Evolutionary conservation across 1,140 invertebrate species (phyloP), one percentile per base, ranked within the genome.

Genomic region (Mamestra configurata): DNA sequence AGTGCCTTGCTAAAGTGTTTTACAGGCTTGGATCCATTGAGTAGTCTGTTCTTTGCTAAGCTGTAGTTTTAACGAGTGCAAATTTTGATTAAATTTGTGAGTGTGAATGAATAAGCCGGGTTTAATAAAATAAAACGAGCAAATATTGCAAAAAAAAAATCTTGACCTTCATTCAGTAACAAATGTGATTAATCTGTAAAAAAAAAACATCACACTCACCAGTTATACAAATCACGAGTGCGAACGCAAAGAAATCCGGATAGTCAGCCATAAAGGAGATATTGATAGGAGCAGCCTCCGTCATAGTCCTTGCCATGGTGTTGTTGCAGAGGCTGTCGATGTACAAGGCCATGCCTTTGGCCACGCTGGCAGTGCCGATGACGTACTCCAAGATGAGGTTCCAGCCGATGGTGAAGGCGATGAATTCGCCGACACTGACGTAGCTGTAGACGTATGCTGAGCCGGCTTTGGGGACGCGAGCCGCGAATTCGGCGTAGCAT

Each of bases 361-460:
- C 98, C n/a, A 99, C 98, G 83, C 98, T 98, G 5, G 98, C 98
- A 0, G 92, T 94, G 53, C 94, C 94, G 7, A 99, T 98, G 0
- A 98, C 97, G 95, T 99, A 98, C 95, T 99, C 98, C 85, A 99
- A 90, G 79, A 99, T 97, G 35, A 98, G 96, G 96, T 98, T 98
- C 98, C 98, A 98, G 70, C 98, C 98, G 91, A 96, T 98, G 81
- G 96, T 97, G 96, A 96, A 98, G 82, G 96, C 98, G 43, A 95
- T 97, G 94, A 97, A 97, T 92, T 98, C 98, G 5, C 98, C 98
- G 6, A 98, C 97, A 82, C 97, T 97, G 3, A 98, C 97, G 94
- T 98, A 99, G 87, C 97, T 98, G 95, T 98, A 98, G 5, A 98
- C 96, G 92, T 98, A 98, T 0, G 98, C 98, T 0, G 98, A 98